Conservation (phyloP, 2,888 invertebrate genomes). For the Campoplex capitator region DNA sequence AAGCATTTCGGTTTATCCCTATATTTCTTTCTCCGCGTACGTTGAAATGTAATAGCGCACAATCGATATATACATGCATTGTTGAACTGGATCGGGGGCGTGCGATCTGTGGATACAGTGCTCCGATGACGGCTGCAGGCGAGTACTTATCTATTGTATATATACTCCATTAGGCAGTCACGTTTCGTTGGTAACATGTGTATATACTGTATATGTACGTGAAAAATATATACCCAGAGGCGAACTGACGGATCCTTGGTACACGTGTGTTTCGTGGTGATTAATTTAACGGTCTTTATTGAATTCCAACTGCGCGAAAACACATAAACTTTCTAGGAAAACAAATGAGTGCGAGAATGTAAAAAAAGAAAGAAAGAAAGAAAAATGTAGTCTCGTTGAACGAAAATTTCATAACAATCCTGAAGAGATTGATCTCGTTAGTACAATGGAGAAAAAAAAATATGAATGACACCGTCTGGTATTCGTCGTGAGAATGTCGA, state of each 20-base stretch:
- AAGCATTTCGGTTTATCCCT: not conserved
- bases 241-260: conserved; percentile 41
- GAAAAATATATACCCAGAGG: conserved; percentile 19
- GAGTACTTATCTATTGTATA: conserved; percentile 53
- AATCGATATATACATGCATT: not conserved
- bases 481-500: too few relatives aligned
- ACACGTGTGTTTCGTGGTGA: conserved; percentile 17
- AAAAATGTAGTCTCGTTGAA: not conserved
- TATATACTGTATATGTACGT: conserved; percentile 2
- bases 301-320: not conserved
- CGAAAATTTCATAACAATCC: too few relatives aligned
- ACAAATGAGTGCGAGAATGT: not conserved
- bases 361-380: not conserved
- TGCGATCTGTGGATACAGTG: conserved; percentile 31
- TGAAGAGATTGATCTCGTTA: too few relatives aligned
- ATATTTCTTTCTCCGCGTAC: not conserved
- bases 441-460: too few relatives aligned
- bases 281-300: conserved; percentile 6
- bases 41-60: not conserved
- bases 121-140: conserved; percentile 27
- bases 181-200: not conserved
- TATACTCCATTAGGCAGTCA: conserved; percentile 52
- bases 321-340: not conserved
- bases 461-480: too few relatives aligned
- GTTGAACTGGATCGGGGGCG: conserved; percentile 34